These are phyloP conservation scores for Drosophila mayri DNA, from an alignment of 1,140 invertebrate species.

Conservation along the genomic window DNA sequence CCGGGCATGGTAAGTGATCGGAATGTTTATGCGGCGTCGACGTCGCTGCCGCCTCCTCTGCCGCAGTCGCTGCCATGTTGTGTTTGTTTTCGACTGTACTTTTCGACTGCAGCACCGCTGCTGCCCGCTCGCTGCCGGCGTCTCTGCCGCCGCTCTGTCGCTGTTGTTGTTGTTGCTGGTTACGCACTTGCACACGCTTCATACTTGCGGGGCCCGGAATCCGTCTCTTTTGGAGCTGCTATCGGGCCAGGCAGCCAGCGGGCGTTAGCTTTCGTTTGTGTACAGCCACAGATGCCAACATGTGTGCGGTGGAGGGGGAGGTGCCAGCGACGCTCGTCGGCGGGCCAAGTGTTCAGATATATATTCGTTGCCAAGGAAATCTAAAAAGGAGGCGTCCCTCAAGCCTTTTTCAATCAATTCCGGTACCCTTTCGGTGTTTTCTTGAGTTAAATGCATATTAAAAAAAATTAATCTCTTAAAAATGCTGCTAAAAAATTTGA, in stretches of 20 bases:
- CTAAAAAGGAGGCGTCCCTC: not conserved
- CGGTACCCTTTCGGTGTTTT: not conserved
- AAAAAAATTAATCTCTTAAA: not conserved
- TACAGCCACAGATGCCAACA: conserved; percentile 31
- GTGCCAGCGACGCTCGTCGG: conserved; percentile 4
- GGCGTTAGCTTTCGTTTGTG: conserved; percentile 35
- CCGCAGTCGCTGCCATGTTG: conserved; percentile 43
- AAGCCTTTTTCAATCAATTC: not conserved
- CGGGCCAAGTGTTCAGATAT: conserved; percentile 8
- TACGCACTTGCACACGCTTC: conserved; percentile 70
- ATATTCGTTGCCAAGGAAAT: conserved; percentile 34
- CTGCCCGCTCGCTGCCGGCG: conserved; percentile 26
- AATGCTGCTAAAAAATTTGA: not conserved
- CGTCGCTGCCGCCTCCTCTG: conserved; percentile 50
- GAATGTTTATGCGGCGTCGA: conserved; percentile 50
- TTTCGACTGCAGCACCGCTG: conserved; percentile 65
- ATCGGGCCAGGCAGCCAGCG: conserved; percentile 27
- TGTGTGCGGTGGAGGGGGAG: conserved; percentile 5
- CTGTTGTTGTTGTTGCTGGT: conserved; percentile 30
- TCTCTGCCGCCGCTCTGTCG: conserved; percentile 32
- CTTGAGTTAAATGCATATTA: not conserved
- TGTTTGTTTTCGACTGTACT: conserved; percentile 83
- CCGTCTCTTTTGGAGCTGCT: conserved; percentile 14
- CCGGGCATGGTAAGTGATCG: conserved; percentile 93
- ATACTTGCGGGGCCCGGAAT: conserved; percentile 15